Evolutionary conservation across 2,113 vertebrate species (phyloP).

Genomic region (Nymphicus hollandicus): DNA sequence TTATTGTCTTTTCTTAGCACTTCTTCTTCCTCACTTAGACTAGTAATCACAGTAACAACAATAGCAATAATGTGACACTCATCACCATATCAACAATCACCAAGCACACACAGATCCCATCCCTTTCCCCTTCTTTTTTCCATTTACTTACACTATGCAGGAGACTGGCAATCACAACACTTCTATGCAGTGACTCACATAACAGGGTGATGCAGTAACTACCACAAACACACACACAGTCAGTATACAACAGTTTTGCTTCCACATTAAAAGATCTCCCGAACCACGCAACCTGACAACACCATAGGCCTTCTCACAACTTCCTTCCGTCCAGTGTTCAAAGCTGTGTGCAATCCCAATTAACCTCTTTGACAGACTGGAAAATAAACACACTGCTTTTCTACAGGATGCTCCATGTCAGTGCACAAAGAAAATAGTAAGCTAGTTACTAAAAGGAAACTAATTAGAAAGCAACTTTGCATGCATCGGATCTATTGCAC

Average conservation of each 20-base stretch:
- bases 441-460: not conserved
- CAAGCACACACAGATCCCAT: not conserved
- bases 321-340: not conserved
- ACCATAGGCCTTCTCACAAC: not conserved
- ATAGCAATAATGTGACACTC: fast-evolving
- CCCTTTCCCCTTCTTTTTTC: not conserved
- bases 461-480: not conserved
- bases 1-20: not conserved
- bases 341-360: not conserved
- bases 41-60: not conserved
- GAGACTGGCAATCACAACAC: not conserved
- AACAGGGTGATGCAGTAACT: not conserved
- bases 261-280: not conserved
- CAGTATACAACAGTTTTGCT: not conserved
- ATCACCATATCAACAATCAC: fast-evolving
- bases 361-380: not conserved
- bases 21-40: not conserved
- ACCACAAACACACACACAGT: not conserved
- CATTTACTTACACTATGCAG: not conserved
- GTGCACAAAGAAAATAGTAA: not conserved
- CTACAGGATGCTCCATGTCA: not conserved
- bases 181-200: not conserved
- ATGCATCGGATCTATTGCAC: not conserved
- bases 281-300: not conserved
- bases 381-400: not conserved